phyloP scores from a whole-genome alignment of 2,797 vertebrate genomes.

The Lacerta agilis region DNA sequence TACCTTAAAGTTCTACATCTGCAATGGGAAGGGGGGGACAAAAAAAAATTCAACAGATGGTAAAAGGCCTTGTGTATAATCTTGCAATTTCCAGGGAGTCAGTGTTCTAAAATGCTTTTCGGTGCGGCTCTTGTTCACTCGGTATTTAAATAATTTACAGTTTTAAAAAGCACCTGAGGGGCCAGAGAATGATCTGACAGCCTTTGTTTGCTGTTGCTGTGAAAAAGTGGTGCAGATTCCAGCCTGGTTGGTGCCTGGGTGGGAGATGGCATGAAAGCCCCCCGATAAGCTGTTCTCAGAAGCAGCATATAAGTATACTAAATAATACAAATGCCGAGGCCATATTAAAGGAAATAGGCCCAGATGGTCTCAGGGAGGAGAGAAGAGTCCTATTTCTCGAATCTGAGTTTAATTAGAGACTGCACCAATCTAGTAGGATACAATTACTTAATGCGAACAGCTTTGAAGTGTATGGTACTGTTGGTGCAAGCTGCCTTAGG shows the following conservation, averaged over 20 bases:
- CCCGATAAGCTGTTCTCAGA: neutral
- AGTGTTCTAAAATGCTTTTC: constrained; percentile 7
- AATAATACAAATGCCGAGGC: neutral
- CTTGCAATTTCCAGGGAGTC: neutral
- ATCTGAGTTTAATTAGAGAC: neutral
- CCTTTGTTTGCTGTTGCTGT: neutral
- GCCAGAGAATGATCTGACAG: neutral
- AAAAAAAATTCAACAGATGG: neutral
- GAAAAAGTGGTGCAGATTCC: neutral
- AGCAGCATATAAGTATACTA: neutral
- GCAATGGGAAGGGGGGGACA: neutral
- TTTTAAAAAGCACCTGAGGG: neutral
- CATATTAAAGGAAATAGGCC: neutral
- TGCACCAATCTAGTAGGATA: neutral
- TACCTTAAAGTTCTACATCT: neutral
- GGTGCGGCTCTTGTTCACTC: neutral
- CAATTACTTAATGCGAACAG: neutral
- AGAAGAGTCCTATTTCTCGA: neutral
- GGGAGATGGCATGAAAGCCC: neutral
- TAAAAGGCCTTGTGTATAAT: neutral
- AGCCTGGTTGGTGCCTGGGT: neutral
- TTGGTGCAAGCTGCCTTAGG: neutral
- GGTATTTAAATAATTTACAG: neutral
- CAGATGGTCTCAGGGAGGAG: neutral
- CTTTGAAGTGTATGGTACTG: neutral